phyloP scores from a whole-genome alignment of 2,888 invertebrate species.

The Mallateleia sp. region DNA sequence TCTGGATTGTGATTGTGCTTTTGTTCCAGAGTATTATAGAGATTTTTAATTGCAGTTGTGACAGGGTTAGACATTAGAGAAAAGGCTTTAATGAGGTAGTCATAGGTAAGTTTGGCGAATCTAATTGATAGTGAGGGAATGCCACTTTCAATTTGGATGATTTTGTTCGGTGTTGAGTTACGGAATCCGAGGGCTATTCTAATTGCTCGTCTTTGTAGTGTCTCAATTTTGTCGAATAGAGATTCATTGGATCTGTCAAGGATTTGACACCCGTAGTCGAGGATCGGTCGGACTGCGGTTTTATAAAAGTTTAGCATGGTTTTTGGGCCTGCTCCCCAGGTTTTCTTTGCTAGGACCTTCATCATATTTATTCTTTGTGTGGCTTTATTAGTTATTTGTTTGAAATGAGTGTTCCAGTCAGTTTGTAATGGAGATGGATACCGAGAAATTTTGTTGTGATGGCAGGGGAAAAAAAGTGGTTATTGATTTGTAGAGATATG shows the following conservation, averaged over 20 bases:
- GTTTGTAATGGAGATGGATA: neutral
- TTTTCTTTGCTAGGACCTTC: slow-evolving; percentile 29
- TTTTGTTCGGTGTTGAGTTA: slow-evolving; percentile 37
- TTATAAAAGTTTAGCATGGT: slow-evolving; percentile 14
- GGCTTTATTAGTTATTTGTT: neutral
- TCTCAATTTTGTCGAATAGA: neutral
- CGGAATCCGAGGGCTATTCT: slow-evolving; percentile 31
- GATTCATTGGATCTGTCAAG: neutral
- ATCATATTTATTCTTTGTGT: slow-evolving; percentile 7
- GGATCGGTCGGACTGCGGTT: neutral
- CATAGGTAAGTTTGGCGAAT: neutral
- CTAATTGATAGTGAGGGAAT: neutral
- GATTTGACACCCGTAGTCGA: neutral
- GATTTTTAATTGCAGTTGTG: neutral
- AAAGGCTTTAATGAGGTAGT: slow-evolving; percentile 20
- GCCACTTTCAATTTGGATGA: neutral
- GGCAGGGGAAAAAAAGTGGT: no score
- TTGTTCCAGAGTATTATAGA: neutral
- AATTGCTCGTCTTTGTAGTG: slow-evolving; percentile 29
- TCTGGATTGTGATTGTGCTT: neutral
- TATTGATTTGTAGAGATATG: no score
- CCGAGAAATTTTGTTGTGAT: neutral
- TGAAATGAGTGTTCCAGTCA: neutral
- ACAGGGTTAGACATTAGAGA: slow-evolving; percentile 8
- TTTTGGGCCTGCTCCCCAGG: slow-evolving; percentile 38